A percentile compares a stretch with the other conserved stretches of the same genome.
These are phyloP conservation scores for Monodelphis domestica DNA, from an alignment of 2,797 vertebrate genomes.

Conservation along the genomic window DNA sequence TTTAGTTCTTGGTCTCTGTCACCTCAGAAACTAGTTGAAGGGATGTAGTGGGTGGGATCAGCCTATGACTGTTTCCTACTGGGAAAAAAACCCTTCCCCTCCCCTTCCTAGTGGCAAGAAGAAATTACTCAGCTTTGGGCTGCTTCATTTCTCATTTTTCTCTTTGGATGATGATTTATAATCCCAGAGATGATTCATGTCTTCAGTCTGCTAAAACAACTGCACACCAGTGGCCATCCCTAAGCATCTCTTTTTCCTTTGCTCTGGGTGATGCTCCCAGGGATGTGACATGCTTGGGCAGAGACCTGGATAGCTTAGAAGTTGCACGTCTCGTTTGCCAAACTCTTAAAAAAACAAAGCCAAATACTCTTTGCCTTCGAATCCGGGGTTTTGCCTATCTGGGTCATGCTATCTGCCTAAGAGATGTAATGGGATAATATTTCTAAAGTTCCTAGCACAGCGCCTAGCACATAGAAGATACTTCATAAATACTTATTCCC, in stretches of 20 bases:
- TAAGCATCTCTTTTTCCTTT: not conserved
- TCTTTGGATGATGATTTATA: not conserved
- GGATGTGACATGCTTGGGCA: not conserved
- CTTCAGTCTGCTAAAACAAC: not conserved
- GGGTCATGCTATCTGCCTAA: accelerated
- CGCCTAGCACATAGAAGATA: not conserved
- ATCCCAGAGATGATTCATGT: not conserved
- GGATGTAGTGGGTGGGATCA: not conserved
- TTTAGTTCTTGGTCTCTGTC: not conserved
- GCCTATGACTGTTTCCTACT: not conserved
- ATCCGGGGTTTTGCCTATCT: accelerated
- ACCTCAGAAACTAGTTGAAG: not conserved
- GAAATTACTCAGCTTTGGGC: not conserved
- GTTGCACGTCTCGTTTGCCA: not conserved
- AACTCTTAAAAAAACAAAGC: not conserved
- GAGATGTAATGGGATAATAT: not conserved
- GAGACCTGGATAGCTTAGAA: not conserved
- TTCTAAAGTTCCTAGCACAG: not conserved
- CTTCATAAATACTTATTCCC: not conserved
- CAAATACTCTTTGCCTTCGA: not conserved
- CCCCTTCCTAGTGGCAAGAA: not conserved
- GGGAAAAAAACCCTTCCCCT: not conserved
- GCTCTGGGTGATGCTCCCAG: not conserved
- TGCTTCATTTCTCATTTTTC: not conserved
- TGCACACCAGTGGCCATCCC: not conserved